These are phyloP conservation scores for Tetramorium simillimum DNA, from an alignment of 1,140 invertebrate genomes.

Conservation along the genomic window DNA sequence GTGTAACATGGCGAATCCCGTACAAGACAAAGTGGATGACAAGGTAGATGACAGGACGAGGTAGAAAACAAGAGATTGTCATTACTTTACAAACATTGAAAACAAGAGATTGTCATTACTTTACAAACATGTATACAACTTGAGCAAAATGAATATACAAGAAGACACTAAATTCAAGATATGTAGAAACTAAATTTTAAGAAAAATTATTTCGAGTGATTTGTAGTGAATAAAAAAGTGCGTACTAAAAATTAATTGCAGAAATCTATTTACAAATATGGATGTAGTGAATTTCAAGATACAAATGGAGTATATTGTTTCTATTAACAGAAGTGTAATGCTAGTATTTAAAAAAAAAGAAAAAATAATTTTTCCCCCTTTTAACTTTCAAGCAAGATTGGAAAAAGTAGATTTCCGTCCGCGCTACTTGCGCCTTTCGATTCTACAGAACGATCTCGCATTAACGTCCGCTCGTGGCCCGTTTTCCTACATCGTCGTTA, in stretches of 20 bases:
- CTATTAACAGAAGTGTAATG: background rate
- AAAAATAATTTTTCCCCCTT: background rate
- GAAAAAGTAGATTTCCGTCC: background rate
- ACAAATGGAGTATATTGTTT: background rate
- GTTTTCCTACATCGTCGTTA: conserved; percentile 20
- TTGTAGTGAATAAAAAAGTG: background rate
- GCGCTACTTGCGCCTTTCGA: background rate
- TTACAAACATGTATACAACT: background rate
- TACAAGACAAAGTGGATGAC: background rate
- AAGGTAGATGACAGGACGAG: no score
- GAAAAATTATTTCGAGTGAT: background rate
- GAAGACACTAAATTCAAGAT: background rate
- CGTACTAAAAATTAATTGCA: background rate
- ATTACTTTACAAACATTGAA: no score
- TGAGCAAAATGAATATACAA: background rate
- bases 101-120: background rate
- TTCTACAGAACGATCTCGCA: background rate
- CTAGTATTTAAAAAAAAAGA: background rate
- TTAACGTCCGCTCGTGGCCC: background rate
- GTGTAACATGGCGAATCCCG: background rate
- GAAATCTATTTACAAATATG: background rate
- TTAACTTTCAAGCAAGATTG: background rate
- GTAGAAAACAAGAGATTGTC: background rate
- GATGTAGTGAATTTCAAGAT: background rate
- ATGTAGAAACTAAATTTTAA: background rate